phyloP scores from a whole-genome alignment of 2,113 vertebrate species.

The Lycaon pictus region DNA sequence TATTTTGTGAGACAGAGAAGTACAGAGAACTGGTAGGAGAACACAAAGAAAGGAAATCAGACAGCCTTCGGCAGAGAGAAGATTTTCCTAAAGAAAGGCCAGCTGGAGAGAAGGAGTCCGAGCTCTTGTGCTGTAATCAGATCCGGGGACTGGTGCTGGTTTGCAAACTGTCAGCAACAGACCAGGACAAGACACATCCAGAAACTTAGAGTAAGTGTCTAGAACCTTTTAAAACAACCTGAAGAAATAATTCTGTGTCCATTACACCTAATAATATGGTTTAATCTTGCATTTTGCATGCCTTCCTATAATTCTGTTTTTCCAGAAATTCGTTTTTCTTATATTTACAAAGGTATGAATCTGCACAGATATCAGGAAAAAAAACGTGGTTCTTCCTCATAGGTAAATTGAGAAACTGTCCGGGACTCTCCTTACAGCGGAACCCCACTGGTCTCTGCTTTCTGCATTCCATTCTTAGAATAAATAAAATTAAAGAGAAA shows the following conservation, averaged over 20 bases:
- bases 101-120: neutral
- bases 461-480: neutral
- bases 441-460: neutral
- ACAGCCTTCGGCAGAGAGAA: neutral
- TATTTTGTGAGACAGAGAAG: neutral
- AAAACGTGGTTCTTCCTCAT: neutral
- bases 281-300: neutral
- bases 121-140: neutral
- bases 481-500: conserved; percentile 19
- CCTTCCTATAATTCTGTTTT: neutral
- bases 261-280: neutral
- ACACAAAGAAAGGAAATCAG: neutral
- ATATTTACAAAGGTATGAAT: neutral
- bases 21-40: neutral
- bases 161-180: neutral
- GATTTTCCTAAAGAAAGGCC: neutral
- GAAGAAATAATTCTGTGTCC: neutral
- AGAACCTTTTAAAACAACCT: neutral
- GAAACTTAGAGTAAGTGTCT: neutral
- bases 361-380: neutral
- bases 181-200: neutral
- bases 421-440: neutral
- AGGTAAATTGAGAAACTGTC: neutral
- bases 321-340: conserved; percentile 18
- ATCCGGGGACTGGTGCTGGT: neutral